These are phyloP conservation scores for Netelia virgata DNA, from an alignment of 2,888 invertebrate genomes.

Conservation along the genomic window DNA sequence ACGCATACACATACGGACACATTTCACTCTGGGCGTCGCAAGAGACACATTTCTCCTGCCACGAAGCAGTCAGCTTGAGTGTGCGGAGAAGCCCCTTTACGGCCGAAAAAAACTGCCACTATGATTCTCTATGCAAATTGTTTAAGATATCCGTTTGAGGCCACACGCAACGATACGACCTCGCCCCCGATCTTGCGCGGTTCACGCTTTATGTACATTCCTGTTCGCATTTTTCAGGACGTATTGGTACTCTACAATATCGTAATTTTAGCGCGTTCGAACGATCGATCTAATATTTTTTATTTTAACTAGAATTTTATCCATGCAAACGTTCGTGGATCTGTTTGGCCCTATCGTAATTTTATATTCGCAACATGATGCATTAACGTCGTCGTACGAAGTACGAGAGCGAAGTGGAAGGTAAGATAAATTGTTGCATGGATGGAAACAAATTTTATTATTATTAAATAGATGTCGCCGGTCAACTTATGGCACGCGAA, in stretches of 20 bases:
- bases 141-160: slow-evolving; percentile 82
- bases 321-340: no score
- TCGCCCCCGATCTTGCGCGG: slow-evolving; percentile 41
- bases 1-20: no score
- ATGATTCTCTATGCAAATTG: slow-evolving; percentile 85
- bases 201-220: slow-evolving; percentile 27
- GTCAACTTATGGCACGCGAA: slow-evolving; percentile 44
- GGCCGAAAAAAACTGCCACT: slow-evolving; percentile 83
- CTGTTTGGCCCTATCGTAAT: not conserved
- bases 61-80: slow-evolving; percentile 75
- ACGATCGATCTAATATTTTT: not conserved
- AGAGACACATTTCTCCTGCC: slow-evolving; percentile 68
- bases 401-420: not conserved
- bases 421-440: slow-evolving; percentile 63
- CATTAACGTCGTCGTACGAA: not conserved
- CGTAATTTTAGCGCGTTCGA: not conserved
- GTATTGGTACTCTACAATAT: slow-evolving; percentile 9
- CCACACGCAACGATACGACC: slow-evolving; percentile 61
- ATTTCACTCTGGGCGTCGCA: slow-evolving; percentile 64
- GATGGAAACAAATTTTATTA: slow-evolving; percentile 75
- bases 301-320: no score
- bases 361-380: slow-evolving; percentile 3
- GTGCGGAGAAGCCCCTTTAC: slow-evolving; percentile 82
- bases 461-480: slow-evolving; percentile 53
- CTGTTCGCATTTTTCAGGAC: not conserved